Base-by-base conservation (phyloP, 2,113 vertebrate species). In the Anhinga rufa region DNA sequence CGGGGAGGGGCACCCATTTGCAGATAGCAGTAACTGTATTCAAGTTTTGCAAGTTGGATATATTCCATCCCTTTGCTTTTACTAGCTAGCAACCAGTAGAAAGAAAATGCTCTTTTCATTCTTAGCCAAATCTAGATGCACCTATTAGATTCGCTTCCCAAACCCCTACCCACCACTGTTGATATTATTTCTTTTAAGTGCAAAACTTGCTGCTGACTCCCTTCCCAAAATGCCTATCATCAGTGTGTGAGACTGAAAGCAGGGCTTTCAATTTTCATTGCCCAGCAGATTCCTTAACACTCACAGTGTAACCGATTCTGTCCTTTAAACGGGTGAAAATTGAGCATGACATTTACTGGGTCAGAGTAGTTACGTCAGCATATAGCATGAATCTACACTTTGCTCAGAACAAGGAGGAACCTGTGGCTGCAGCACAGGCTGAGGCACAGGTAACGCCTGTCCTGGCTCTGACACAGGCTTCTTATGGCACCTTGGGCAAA, bases 21-120 rank as follows among this genome's bases (percentile, higher is more conserved):
- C 95, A 98, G 98, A 98, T 97, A 98, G 97, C 97, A 97, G 95
- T 89, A 97, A 97, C 96, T 97, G 88, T 86, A 84, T 97, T 89
- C 94, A 90, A 96, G 84, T 97, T 96, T 90, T 95, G 91, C 91
- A 85, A 96, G 92, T 94, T 78, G 82, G 85, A 91, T 78, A 24
- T 74, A 48, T 87, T 96, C 95, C 94, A 95, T 57, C 88, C 65
- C 76, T 94, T 64, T 90, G 90, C 83, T 96, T 95, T 94, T 90
- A 62, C 65, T 78, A 79, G 86, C 81, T 44, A 95, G 93, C 62
- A 90, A 94, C 88, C 52, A 51, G 91, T 85, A 75, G 95, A 97
- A 95, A 95, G 81, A 93, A 92, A 97, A 78, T 0, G 24, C 26
- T 92, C 80, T 89, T 93, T 96, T 86, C 44, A 75, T 91, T 87